Conservation (phyloP, 2,113 vertebrate species). For the Amblyornis subalaris region DNA sequence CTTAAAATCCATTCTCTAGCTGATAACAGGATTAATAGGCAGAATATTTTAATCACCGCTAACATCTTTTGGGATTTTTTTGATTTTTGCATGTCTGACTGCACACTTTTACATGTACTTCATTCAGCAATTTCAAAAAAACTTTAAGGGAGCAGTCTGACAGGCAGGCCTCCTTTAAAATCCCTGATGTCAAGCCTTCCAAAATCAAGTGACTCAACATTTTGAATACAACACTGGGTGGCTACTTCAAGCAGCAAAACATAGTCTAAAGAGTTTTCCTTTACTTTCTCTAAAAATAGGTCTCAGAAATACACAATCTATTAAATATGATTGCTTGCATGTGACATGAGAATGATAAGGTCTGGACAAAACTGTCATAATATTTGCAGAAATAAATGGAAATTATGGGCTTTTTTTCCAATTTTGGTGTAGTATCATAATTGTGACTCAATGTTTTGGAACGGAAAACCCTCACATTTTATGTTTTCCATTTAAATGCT, state of each 20-base stretch:
- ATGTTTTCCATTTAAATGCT: background rate
- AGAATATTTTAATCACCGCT: background rate
- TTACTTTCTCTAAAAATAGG: background rate
- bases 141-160: background rate
- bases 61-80: background rate
- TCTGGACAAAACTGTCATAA: background rate
- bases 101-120: accelerated
- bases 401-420: background rate
- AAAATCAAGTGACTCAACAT: background rate
- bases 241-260: background rate
- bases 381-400: background rate
- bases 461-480: background rate
- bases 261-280: background rate
- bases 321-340: constrained; percentile 1
- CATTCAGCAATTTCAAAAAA: background rate
- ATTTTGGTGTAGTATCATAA: background rate
- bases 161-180: background rate
- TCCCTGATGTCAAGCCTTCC: background rate
- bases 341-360: background rate
- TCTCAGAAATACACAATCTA: background rate
- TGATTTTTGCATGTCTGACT: background rate
- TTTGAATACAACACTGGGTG: background rate
- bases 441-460: background rate
- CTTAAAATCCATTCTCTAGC: background rate
- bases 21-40: background rate